These are phyloP conservation scores for Phrynocephalus forsythii DNA, from an alignment of 2,797 vertebrate genomes.

Conservation along the genomic window DNA sequence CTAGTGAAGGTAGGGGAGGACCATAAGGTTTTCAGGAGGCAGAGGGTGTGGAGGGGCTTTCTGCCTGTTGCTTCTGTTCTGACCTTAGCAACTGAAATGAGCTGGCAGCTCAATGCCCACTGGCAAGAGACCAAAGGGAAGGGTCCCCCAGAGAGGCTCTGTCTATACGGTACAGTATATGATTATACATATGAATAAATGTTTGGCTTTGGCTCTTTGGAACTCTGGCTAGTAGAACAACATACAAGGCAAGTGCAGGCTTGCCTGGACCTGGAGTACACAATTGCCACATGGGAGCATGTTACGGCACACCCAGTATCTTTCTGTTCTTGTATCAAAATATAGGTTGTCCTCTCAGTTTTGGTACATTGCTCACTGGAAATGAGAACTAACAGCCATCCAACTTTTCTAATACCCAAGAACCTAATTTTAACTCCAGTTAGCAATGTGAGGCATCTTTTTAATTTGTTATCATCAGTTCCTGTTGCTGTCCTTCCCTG, in stretches of 20 bases:
- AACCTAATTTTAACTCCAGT: background rate
- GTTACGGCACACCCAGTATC: background rate
- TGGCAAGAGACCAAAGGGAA: no score
- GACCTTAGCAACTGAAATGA: no score
- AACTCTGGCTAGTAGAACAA: background rate
- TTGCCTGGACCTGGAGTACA: background rate
- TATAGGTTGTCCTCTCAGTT: no score
- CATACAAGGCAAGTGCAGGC: conserved; percentile 8
- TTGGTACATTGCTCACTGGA: background rate
- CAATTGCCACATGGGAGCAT: background rate
- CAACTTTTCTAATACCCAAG: background rate
- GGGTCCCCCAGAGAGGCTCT: no score
- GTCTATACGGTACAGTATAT: no score
- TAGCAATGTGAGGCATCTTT: background rate
- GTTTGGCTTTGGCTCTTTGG: background rate
- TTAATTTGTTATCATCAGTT: background rate
- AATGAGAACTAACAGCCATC: background rate
- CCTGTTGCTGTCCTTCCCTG: background rate
- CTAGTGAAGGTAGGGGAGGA: no score
- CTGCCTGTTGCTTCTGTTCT: no score
- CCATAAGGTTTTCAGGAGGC: no score
- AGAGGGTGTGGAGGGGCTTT: no score
- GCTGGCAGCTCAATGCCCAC: no score
- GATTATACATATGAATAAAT: background rate
- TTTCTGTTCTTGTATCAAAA: background rate